These are phyloP conservation scores for Megalonaias nervosa DNA, from an alignment of 1,140 invertebrate species.

Conservation along the genomic window DNA sequence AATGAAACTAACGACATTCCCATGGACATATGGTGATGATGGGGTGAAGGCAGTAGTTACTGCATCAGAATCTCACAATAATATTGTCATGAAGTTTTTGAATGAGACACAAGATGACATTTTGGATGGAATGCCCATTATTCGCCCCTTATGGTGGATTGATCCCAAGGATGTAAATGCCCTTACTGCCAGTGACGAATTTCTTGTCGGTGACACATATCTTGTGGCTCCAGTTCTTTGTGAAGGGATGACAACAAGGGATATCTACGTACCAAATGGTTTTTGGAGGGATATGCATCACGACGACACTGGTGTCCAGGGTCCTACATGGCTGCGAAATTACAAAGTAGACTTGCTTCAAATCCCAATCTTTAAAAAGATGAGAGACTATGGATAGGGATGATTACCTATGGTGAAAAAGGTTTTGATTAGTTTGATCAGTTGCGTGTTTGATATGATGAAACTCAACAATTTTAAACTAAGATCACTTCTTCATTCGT, in stretches of 20 bases:
- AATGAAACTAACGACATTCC: constrained; percentile 89
- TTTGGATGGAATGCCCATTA: constrained; percentile 77
- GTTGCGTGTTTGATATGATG: too few species aligned
- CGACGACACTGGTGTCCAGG: constrained; percentile 10
- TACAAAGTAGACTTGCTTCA: constrained; percentile 20
- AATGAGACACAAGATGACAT: constrained; percentile 74
- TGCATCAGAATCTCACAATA: constrained; percentile 80
- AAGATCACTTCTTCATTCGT: too few species aligned
- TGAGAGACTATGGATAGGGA: constrained; percentile 5
- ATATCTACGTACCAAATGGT: constrained; percentile 29
- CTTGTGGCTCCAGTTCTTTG: constrained; percentile 86
- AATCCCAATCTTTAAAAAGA: constrained; percentile 25
- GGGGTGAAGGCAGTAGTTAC: constrained; percentile 77
- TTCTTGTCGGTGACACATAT: constrained; percentile 85
- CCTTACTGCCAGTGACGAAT: constrained; percentile 85
- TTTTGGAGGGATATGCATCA: constrained; percentile 23
- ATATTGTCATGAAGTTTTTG: constrained; percentile 77
- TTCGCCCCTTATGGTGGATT: constrained; percentile 93
- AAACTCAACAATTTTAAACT: too few species aligned
- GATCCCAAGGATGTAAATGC: constrained; percentile 85
- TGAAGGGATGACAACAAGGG: constrained; percentile 71
- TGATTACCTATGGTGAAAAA: too few species aligned
- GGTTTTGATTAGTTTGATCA: too few species aligned
- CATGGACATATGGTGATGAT: constrained; percentile 88
- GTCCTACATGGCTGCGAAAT: constrained; percentile 20